Conservation (phyloP, 2,113 vertebrate species). For the Synchiropus splendidus region DNA sequence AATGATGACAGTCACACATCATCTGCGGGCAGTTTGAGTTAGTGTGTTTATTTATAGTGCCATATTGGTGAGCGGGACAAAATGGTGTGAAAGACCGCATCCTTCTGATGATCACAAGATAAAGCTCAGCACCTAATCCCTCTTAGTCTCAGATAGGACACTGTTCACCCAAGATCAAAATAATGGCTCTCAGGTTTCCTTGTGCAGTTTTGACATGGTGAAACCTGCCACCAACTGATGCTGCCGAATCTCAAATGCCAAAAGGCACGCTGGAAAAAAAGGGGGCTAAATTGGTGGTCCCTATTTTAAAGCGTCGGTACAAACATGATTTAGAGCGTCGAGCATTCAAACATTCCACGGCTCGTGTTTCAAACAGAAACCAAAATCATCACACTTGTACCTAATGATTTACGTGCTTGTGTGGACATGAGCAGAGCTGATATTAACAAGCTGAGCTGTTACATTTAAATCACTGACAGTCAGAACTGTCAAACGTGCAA, state of each 20-base stretch:
- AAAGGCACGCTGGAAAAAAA: conserved; percentile 26
- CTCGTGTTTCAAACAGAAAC: no score
- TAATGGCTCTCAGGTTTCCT: conserved; percentile 50
- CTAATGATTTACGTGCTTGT: no score
- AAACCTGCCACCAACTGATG: conserved; percentile 32
- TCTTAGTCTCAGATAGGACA: conserved; percentile 16
- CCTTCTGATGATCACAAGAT: conserved; percentile 32
- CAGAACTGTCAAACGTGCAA: no score
- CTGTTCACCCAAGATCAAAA: conserved; percentile 44
- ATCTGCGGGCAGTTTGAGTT: no score
- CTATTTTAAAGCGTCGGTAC: conserved; percentile 31
- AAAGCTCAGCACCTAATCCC: conserved; percentile 21
- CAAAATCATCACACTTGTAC: no score
- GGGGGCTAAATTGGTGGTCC: conserved; percentile 25
- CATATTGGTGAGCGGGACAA: conserved; percentile 3
- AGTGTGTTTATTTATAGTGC: conserved; percentile 6
- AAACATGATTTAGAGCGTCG: conserved; percentile 15
- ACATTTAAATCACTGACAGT: no score
- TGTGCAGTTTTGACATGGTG: conserved; percentile 34
- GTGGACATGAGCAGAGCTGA: no score
- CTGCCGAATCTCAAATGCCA: conserved; percentile 33
- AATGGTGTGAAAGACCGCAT: conserved; percentile 6
- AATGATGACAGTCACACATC: no score
- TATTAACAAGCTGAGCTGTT: conserved; percentile 6
- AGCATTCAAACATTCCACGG: background rate